These are phyloP conservation scores for Molossus molossus DNA, from an alignment of 2,797 vertebrate genomes.

Conservation along the genomic window DNA sequence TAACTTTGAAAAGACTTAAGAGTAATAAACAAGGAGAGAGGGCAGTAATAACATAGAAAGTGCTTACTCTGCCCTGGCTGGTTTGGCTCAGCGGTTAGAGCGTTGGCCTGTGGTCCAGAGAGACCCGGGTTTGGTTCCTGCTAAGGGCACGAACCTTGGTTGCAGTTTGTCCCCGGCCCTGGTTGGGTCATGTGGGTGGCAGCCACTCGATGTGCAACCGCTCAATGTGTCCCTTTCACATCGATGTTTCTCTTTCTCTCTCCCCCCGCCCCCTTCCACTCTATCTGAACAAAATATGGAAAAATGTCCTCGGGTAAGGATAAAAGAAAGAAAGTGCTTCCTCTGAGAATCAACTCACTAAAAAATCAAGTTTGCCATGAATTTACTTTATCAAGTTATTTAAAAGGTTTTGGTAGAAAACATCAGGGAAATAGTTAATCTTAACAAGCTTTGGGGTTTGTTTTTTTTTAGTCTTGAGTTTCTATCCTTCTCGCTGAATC, in stretches of 20 bases:
- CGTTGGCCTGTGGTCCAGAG: too few species aligned
- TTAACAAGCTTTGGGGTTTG: background rate
- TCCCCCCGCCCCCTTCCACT: too few species aligned
- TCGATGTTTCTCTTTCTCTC: too few species aligned
- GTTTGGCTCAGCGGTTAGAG: too few species aligned
- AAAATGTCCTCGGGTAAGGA: too few species aligned
- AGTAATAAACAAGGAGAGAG: background rate
- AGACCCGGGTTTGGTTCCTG: too few species aligned
- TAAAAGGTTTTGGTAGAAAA: constrained; percentile 13
- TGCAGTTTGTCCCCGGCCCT: too few species aligned
- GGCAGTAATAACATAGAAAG: background rate
- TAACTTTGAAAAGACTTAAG: background rate
- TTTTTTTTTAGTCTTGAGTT: background rate
- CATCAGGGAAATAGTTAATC: background rate
- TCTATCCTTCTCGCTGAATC: background rate
- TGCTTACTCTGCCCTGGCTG: background rate
- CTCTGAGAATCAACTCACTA: background rate
- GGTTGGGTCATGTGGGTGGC: too few species aligned
- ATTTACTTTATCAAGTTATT: background rate
- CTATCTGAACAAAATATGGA: too few species aligned
- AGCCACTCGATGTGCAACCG: too few species aligned
- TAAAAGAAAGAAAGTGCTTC: background rate
- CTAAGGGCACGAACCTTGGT: too few species aligned
- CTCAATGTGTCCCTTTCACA: too few species aligned
- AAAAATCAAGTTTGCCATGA: background rate